A percentile compares a stretch with the other conserved stretches of the same genome.
phyloP scores from a whole-genome alignment of 2,797 vertebrate species.

The Cetoscarus ocellatus region DNA sequence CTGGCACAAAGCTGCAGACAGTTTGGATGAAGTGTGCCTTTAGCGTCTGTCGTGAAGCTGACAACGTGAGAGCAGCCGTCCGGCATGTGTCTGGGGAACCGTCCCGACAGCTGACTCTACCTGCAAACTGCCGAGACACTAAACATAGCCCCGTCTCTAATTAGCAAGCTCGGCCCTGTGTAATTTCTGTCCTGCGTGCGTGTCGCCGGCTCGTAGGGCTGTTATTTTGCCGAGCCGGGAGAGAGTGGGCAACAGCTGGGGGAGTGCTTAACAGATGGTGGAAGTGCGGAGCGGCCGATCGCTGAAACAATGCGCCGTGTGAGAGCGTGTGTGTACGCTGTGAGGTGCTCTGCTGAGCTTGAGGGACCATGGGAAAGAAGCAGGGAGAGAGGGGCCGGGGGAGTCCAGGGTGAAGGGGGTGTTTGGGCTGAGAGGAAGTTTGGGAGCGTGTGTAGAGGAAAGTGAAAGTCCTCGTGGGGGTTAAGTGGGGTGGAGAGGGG shows the following conservation, averaged over 20 bases:
- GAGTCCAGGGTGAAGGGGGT: conserved; percentile 77
- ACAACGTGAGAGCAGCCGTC: background rate
- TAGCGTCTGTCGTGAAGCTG: conserved; percentile 13
- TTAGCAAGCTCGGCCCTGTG: conserved; percentile 60
- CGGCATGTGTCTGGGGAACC: conserved; percentile 29
- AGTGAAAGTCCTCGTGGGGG: conserved; percentile 64
- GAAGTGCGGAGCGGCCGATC: conserved; percentile 52
- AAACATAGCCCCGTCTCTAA: conserved; percentile 67
- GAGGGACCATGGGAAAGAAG: conserved; percentile 58
- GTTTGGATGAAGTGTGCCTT: conserved; percentile 25
- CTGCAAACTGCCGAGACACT: conserved; percentile 52
- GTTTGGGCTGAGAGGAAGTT: conserved; percentile 71
- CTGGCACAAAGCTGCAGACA: conserved; percentile 17
- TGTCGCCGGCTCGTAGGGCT: conserved; percentile 64
- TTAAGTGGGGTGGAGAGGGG: conserved; percentile 46
- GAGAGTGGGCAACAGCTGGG: conserved; percentile 82
- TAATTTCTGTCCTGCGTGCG: conserved; percentile 72
- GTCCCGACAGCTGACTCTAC: conserved; percentile 54
- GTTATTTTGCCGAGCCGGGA: conserved; percentile 70
- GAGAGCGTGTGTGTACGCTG: conserved; percentile 37
- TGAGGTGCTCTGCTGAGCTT: conserved; percentile 54
- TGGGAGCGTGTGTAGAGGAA: conserved; percentile 58
- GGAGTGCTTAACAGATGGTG: conserved; percentile 80
- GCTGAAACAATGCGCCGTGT: conserved; percentile 67
- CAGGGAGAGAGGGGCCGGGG: conserved; percentile 65